Conservation (phyloP, 2,797 vertebrate genomes). For the Anas bernieri region DNA sequence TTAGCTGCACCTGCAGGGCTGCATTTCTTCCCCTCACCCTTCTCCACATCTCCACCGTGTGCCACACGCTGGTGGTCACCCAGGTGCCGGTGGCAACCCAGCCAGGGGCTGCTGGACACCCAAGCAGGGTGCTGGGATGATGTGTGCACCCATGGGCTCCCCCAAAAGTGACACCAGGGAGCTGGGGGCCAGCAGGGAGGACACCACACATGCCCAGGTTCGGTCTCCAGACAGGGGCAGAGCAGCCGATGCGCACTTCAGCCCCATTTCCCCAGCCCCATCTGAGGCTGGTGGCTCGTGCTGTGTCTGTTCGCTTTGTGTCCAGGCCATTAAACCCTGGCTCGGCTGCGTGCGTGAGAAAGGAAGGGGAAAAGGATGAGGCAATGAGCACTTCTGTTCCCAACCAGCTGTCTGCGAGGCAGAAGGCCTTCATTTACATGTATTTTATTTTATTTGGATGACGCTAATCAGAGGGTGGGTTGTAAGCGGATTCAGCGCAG, state of each 20-base stretch:
- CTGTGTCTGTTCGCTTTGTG: neutral
- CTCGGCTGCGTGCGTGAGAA: neutral
- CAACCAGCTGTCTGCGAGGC: conserved; percentile 22
- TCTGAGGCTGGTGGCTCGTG: neutral
- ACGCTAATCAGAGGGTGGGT: conserved; percentile 50
- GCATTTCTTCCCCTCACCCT: neutral
- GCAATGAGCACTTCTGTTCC: neutral
- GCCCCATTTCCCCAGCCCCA: neutral
- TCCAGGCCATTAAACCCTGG: conserved; percentile 19
- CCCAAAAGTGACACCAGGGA: neutral
- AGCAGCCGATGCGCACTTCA: neutral
- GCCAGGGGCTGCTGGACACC: neutral
- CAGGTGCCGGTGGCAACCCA: neutral
- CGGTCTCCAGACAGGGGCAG: neutral
- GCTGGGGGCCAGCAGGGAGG: neutral
- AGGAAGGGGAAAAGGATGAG: conserved; percentile 30
- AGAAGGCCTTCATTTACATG: conserved; percentile 46
- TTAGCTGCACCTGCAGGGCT: neutral
- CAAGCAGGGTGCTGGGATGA: neutral
- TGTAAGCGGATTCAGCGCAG: conserved; percentile 25
- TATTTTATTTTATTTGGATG: conserved; percentile 49
- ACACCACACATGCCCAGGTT: neutral
- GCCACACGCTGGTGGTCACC: neutral
- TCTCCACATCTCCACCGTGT: neutral
- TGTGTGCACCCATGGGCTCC: neutral